Evolutionary conservation across 2,113 vertebrate genomes (phyloP).

Genomic region (Ctenodactylus gundi): DNA sequence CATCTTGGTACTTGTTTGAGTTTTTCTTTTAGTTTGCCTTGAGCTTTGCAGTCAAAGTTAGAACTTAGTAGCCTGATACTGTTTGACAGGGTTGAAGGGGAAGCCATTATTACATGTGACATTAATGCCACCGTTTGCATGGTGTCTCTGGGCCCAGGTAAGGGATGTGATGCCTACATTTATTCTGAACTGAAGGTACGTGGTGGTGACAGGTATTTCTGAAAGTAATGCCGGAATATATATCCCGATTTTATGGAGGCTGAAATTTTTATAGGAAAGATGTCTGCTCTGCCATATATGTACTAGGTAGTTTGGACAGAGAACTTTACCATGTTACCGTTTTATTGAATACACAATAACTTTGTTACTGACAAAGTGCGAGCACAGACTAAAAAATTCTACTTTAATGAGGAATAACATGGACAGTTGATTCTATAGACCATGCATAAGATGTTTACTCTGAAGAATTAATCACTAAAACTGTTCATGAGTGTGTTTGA

Average conservation of each 20-base stretch:
- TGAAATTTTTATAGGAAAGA: neutral
- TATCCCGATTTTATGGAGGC: slow-evolving; percentile 21
- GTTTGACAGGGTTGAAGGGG: slow-evolving; percentile 48
- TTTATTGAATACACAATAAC: neutral
- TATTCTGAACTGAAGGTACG: neutral
- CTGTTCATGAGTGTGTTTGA: neutral
- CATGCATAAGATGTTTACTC: neutral
- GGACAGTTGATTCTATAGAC: neutral
- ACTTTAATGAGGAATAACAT: neutral
- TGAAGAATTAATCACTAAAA: slow-evolving; percentile 38
- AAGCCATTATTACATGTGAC: slow-evolving; percentile 41
- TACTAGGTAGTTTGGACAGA: neutral
- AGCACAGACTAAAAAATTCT: neutral
- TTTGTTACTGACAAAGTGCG: neutral
- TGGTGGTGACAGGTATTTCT: neutral
- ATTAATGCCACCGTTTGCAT: slow-evolving; percentile 29
- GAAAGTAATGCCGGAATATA: neutral
- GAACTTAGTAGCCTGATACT: slow-evolving; percentile 26
- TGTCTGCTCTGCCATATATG: neutral
- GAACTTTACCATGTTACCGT: neutral
- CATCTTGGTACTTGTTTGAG: neutral
- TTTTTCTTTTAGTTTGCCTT: slow-evolving; percentile 5
- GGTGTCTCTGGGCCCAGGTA: neutral
- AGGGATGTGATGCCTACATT: neutral
- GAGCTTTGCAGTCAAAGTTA: slow-evolving; percentile 1